These are phyloP conservation scores for Gnathochromis pfefferi DNA, from an alignment of 2,113 vertebrate species.

Conservation along the genomic window DNA sequence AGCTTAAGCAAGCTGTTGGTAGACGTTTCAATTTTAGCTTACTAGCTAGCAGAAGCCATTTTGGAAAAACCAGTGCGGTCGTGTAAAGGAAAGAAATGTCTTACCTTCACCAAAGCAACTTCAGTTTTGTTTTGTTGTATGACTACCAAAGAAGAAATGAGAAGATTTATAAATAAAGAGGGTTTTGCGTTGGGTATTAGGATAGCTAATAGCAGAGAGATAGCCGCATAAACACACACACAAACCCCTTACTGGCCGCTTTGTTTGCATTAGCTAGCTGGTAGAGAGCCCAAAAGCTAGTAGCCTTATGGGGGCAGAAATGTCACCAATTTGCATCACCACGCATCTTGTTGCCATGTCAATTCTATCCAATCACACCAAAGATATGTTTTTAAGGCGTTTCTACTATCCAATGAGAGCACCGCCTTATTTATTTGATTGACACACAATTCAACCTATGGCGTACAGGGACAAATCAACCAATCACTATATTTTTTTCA, in stretches of 20 bases:
- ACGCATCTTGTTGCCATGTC: slow-evolving; percentile 46
- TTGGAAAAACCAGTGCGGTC: slow-evolving; percentile 56
- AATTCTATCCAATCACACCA: slow-evolving; percentile 26
- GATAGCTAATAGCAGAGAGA: not conserved
- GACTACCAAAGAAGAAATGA: slow-evolving; percentile 46
- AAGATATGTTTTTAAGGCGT: not conserved
- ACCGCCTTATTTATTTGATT: slow-evolving; percentile 21
- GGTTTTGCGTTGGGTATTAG: not conserved
- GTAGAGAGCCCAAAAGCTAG: not conserved
- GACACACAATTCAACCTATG: slow-evolving; percentile 30
- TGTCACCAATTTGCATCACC: slow-evolving; percentile 13
- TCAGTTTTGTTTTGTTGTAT: slow-evolving; percentile 66
- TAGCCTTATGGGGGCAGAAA: not conserved
- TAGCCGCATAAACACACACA: slow-evolving; percentile 15
- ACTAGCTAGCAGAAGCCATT: slow-evolving; percentile 66
- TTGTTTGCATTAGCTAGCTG: slow-evolving; percentile 37
- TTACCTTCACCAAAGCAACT: slow-evolving; percentile 73
- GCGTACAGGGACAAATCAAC: not conserved
- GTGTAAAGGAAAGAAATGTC: not conserved
- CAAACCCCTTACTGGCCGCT: not conserved
- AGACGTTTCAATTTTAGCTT: not conserved
- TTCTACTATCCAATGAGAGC: slow-evolving; percentile 13
- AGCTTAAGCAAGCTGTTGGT: not conserved
- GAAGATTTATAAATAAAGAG: not conserved
- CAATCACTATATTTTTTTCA: not conserved